Base-by-base conservation (phyloP, 2,888 invertebrate genomes). In the Troides oblongomaculatus region DNA sequence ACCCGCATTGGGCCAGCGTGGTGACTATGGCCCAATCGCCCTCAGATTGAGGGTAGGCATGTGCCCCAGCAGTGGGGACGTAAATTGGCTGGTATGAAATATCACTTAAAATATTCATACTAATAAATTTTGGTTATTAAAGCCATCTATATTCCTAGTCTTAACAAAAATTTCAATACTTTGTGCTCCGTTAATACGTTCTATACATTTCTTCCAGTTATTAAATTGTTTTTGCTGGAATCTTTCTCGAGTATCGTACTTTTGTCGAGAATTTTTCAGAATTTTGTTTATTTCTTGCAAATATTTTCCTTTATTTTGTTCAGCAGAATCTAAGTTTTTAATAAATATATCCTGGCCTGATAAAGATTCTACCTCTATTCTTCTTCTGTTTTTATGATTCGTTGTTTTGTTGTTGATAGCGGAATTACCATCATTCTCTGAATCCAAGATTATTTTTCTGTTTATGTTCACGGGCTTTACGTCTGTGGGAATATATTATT, bases 401-500 rank as follows among this genome's bases (percentile, higher is more conserved):
- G 36, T 60, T 60, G 36, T 36, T 60, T 60, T 60, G 60, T 62
- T 62, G 62, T 62, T 62, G 21, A 43, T 62, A 62, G 46, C 62
- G 62, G 43, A 62, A 62, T 62, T 62, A 43, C 43, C 43, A 43
- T 62, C 21, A 21, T 62, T 43, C 62, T 62, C 21, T 43, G 21
- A 43, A 39, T 62, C 43, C 43, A 43, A 56, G 56, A 56, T 56
- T 56, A 56, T 56, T 56, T 2, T 56, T 56, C 56, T 56, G 56
- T 56, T 56, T 21, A 43, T 43, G 43, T 62, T 62, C 62, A 62
- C n/a, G 62, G 62, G 58, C 66, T 66, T 62, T 66, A 62, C 57
- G 62, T 59, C 50, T 64, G 64, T 60, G 60, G 64, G 64, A 69
- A 69, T 62, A 61, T 68, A 68, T 68, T 68, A 63, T 63, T 59